Evolutionary conservation across 1,140 invertebrate genomes (phyloP).

Genomic region (Ctenoplectra terminalis): DNA sequence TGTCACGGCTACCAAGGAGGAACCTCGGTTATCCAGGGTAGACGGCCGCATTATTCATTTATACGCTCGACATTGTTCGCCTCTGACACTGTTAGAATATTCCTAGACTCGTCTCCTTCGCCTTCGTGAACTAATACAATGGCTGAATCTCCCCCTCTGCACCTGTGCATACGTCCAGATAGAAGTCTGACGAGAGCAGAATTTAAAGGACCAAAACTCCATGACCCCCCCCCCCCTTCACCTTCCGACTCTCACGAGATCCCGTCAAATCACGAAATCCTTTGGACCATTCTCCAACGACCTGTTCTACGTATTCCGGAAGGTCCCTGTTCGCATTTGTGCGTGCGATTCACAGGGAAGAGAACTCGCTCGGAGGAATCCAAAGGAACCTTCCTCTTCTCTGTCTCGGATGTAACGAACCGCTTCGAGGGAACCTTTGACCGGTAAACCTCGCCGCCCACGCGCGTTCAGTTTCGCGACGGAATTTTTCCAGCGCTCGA

Average conservation of each 20-base stretch:
- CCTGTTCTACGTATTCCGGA: not conserved
- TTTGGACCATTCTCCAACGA: not conserved
- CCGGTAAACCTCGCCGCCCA: not conserved
- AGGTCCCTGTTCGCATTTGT: not conserved
- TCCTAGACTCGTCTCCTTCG: slow-evolving; percentile 22
- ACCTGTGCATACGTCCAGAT: not conserved
- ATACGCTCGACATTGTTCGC: slow-evolving; percentile 40
- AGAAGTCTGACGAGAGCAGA: not conserved
- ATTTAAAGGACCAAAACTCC: not conserved
- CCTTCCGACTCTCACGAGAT: not conserved
- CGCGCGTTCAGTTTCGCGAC: too few relatives aligned
- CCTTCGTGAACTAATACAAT: slow-evolving; percentile 14
- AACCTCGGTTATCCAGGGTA: slow-evolving; percentile 1
- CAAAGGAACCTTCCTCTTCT: too few relatives aligned
- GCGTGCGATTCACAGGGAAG: not conserved
- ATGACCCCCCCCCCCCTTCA: not conserved
- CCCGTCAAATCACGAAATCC: slow-evolving; percentile 18
- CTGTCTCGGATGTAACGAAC: too few relatives aligned
- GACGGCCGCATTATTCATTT: slow-evolving; percentile 46
- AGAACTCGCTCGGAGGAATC: too few relatives aligned
- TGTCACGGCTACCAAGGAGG: slow-evolving; percentile 7
- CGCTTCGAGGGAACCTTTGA: too few relatives aligned
- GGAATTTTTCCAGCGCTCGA: not conserved
- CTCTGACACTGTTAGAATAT: slow-evolving; percentile 43
- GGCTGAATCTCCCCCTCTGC: not conserved